A percentile compares a stretch with the other conserved stretches of the same genome.
These are phyloP conservation scores for Congeria kusceri DNA, from an alignment of 2,888 invertebrate genomes.

Conservation along the genomic window DNA sequence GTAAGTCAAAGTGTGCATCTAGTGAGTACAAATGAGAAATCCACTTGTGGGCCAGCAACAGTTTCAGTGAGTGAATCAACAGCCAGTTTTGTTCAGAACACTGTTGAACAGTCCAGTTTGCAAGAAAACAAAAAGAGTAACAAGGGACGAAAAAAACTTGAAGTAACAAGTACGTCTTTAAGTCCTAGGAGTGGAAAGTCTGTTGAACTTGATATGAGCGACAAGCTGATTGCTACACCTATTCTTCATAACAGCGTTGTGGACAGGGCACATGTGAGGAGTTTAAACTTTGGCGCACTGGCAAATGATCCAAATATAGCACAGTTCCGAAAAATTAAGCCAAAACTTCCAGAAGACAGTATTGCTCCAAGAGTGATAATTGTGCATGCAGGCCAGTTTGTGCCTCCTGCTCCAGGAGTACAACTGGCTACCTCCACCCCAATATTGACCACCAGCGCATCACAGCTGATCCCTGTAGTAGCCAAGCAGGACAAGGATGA, in stretches of 20 bases:
- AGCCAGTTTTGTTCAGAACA: no score
- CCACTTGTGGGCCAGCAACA: no score
- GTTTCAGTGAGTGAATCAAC: no score
- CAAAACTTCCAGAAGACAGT: constrained; percentile 17
- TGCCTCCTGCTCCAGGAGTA: background rate
- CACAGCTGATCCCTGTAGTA: no score
- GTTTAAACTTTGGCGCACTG: constrained; percentile 53
- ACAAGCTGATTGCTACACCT: constrained; percentile 1
- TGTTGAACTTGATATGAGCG: constrained; percentile 7
- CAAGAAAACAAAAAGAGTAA: no score
- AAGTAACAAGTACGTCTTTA: no score
- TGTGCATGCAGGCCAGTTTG: background rate
- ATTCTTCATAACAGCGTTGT: constrained; percentile 1
- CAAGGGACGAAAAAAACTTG: no score
- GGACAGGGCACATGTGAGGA: constrained; percentile 31
- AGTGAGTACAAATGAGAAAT: background rate
- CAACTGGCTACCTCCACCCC: no score
- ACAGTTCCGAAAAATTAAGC: constrained; percentile 37
- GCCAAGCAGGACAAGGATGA: no score
- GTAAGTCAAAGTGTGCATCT: constrained; percentile 15
- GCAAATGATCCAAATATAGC: constrained; percentile 16
- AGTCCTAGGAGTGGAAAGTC: no score
- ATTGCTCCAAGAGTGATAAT: constrained; percentile 1
- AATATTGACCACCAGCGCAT: no score
- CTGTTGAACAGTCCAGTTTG: no score